A percentile compares a stretch with the other conserved stretches of the same genome.
Evolutionary conservation across 37 sponge, comb jelly and placozoan species (phyloP).

Genomic region (Mnemiopsis leidyi): DNA sequence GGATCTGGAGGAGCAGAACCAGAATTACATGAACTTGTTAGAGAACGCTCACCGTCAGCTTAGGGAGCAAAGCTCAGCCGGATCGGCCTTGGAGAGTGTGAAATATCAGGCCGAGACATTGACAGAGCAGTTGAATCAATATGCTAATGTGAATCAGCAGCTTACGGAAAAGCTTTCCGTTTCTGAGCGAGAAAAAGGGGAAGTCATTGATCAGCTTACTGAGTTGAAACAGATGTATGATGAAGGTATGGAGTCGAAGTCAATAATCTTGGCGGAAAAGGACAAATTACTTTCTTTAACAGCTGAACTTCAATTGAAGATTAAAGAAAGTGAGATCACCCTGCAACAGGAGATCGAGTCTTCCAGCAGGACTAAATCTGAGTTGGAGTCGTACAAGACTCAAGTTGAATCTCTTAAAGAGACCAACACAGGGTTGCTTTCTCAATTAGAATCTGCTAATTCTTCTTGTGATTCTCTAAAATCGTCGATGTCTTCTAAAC

Average conservation of each 20-base stretch:
- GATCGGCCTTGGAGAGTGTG: neutral
- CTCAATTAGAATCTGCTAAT: neutral
- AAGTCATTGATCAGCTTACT: neutral
- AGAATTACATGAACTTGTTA: neutral
- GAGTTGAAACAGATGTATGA: neutral
- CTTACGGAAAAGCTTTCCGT: neutral
- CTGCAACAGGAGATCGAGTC: neutral
- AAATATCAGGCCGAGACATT: neutral
- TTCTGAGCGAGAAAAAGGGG: neutral
- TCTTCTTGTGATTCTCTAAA: neutral
- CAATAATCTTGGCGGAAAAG: neutral
- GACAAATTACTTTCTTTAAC: neutral
- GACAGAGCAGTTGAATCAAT: neutral
- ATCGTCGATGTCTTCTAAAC: neutral
- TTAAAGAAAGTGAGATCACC: neutral
- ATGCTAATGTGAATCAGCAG: neutral
- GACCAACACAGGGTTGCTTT: neutral
- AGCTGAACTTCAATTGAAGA: neutral
- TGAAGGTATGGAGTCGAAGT: neutral
- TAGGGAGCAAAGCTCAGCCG: neutral
- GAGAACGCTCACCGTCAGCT: neutral
- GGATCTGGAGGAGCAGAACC: slow-evolving; percentile 35
- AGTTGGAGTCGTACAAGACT: neutral
- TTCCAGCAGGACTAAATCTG: neutral
- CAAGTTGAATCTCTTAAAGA: neutral